phyloP scores from a whole-genome alignment of 2,888 invertebrate species.

The Drosophila planitibia region DNA sequence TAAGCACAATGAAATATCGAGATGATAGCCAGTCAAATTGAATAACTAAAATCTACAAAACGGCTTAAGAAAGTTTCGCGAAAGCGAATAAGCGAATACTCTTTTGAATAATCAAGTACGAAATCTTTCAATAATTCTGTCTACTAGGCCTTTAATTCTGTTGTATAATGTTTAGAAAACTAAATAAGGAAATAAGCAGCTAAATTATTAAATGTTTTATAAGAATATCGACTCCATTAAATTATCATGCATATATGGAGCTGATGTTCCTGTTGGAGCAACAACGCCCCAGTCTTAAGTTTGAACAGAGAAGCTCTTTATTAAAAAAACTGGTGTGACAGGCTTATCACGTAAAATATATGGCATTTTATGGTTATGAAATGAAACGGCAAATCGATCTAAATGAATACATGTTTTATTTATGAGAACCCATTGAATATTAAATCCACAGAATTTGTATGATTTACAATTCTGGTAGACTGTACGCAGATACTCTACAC shows the following conservation, averaged over 20 bases:
- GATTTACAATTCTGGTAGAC: constrained; percentile 32
- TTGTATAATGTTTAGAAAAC: constrained; percentile 10
- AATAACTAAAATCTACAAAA: constrained; percentile 34
- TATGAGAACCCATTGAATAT: constrained; percentile 44
- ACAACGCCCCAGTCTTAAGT: constrained; percentile 25
- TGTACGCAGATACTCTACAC: constrained; percentile 4
- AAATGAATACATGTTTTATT: constrained; percentile 66
- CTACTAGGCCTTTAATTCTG: neutral
- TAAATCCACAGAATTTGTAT: constrained; percentile 54
- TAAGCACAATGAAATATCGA: constrained; percentile 54
- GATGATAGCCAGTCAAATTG: constrained; percentile 43
- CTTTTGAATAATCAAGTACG: constrained; percentile 6
- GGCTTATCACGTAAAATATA: constrained; percentile 47
- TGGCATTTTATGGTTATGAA: constrained; percentile 59
- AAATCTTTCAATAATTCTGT: neutral
- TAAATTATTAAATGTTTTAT: constrained; percentile 3
- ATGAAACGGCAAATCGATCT: constrained; percentile 49
- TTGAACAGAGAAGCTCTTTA: constrained; percentile 67
- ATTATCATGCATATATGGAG: constrained; percentile 33
- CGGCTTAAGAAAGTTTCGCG: neutral
- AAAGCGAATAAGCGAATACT: constrained; percentile 19
- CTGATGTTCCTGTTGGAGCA: constrained; percentile 30
- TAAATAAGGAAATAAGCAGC: constrained; percentile 26
- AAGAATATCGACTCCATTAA: constrained; percentile 18
- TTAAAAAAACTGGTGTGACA: constrained; percentile 8